Evolutionary conservation across 1,140 invertebrate species (phyloP).

Genomic region (Leptestheria dahalacensis): DNA sequence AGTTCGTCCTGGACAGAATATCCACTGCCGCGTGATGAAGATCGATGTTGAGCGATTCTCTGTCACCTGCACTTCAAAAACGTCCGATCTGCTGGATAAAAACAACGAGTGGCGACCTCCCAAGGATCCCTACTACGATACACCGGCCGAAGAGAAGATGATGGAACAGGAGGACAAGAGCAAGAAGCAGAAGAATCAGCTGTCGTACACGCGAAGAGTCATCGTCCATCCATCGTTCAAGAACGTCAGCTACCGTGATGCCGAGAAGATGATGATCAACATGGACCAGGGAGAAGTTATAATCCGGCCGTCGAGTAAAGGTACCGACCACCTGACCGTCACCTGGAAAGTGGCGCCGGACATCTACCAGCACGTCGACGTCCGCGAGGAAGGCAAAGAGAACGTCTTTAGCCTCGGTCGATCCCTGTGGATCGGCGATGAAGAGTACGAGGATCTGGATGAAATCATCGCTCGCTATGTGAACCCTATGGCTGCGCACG

Average conservation of each 20-base stretch:
- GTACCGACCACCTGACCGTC: conserved; percentile 85
- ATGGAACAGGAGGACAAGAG: conserved; percentile 59
- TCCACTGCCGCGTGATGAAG: conserved; percentile 87
- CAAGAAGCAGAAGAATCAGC: conserved; percentile 58
- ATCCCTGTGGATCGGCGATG: conserved; percentile 68
- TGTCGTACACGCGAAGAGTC: conserved; percentile 82
- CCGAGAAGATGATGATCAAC: conserved; percentile 72
- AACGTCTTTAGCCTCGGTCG: conserved; percentile 89
- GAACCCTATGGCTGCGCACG: conserved; percentile 86
- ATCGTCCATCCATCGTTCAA: conserved; percentile 96
- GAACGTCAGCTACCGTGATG: conserved; percentile 86
- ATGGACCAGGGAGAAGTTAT: conserved; percentile 96
- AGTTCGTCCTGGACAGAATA: conserved; percentile 68
- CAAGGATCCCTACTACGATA: conserved; percentile 85
- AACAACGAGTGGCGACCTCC: conserved; percentile 77
- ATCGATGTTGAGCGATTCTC: conserved; percentile 90
- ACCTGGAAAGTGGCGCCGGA: conserved; percentile 95
- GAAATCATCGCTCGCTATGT: conserved; percentile 96
- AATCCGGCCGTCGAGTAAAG: conserved; percentile 90
- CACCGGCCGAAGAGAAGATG: conserved; percentile 67
- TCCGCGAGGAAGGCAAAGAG: conserved; percentile 89
- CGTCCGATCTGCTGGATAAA: conserved; percentile 79
- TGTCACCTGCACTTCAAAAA: conserved; percentile 84
- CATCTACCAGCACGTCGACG: conserved; percentile 90
- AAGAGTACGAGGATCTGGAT: conserved; percentile 95